Conservation (phyloP, 2,113 vertebrate genomes). For the Eclectus roratus region DNA sequence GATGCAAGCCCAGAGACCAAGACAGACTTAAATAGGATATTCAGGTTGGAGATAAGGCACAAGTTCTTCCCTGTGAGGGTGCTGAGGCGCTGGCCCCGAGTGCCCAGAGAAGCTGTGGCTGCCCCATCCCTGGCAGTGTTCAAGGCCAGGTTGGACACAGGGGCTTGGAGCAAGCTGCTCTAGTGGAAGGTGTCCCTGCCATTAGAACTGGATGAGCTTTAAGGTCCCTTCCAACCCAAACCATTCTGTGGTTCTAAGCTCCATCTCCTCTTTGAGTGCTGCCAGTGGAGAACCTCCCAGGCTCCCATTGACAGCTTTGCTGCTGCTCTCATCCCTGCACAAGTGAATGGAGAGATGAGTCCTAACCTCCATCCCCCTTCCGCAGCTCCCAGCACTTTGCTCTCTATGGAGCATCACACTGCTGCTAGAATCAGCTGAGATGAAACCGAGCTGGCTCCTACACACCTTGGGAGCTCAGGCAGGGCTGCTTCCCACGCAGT, state of each 20-base stretch:
- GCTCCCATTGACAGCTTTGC: not conserved
- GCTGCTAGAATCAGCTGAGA: conserved; percentile 24
- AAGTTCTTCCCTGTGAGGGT: fast-evolving
- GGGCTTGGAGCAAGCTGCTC: not conserved
- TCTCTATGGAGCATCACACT: not conserved
- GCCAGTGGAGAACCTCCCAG: not conserved
- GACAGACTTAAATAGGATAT: not conserved
- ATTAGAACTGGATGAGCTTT: fast-evolving
- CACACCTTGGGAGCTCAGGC: conserved; percentile 59
- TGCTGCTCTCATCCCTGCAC: not conserved
- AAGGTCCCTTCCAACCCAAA: not conserved
- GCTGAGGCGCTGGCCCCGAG: not conserved
- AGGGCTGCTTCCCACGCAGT: conserved; percentile 52
- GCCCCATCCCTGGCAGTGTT: too few species aligned
- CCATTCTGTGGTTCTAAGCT: not conserved
- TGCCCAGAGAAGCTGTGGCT: not conserved
- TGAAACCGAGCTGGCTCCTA: conserved; percentile 27
- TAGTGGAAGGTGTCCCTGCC: not conserved
- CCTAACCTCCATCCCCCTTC: not conserved
- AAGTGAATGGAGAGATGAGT: conserved; percentile 19
- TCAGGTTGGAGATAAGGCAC: not conserved
- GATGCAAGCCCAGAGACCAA: not conserved
- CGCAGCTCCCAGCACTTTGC: not conserved
- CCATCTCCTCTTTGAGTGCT: not conserved
- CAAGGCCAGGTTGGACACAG: too few species aligned